Conservation (phyloP, 1,140 invertebrate genomes). For the Trichonephila clavata region DNA sequence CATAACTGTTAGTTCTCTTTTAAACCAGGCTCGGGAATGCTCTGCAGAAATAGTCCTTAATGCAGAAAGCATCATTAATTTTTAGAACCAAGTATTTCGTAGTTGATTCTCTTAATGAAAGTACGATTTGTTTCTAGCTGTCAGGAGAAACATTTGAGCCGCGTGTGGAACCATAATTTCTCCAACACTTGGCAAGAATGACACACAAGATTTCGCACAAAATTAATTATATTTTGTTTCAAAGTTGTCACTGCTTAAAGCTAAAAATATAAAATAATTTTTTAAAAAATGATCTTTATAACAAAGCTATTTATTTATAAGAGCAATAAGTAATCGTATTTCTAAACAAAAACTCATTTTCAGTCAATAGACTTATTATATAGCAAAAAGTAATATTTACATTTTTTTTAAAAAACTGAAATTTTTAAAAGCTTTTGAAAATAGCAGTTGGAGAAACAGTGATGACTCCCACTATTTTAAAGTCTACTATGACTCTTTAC, state of each 20-base stretch:
- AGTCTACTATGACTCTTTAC: too few species aligned
- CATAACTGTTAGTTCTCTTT: constrained; percentile 36
- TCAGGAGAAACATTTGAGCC: constrained; percentile 39
- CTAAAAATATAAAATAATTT: neutral
- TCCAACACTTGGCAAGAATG: neutral
- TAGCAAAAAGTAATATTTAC: too few species aligned
- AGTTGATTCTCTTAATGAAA: constrained; percentile 30
- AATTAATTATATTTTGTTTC: constrained; percentile 14
- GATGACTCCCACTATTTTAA: too few species aligned
- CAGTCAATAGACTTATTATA: too few species aligned
- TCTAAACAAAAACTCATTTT: too few species aligned
- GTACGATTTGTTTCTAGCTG: constrained; percentile 27
- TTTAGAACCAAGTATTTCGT: constrained; percentile 1
- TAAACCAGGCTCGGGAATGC: neutral
- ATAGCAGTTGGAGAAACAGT: too few species aligned
- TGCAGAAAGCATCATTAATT: constrained; percentile 22
- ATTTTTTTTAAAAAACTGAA: too few species aligned
- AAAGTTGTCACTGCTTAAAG: neutral
- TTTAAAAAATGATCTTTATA: neutral
- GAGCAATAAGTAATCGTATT: too few species aligned
- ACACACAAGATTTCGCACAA: constrained; percentile 32
- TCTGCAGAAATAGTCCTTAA: constrained; percentile 20
- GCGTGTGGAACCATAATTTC: neutral
- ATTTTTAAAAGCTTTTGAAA: too few species aligned
- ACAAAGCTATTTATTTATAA: too few species aligned